Conservation (phyloP, 2,888 invertebrate genomes). For the Tetanocera ferruginea region DNA sequence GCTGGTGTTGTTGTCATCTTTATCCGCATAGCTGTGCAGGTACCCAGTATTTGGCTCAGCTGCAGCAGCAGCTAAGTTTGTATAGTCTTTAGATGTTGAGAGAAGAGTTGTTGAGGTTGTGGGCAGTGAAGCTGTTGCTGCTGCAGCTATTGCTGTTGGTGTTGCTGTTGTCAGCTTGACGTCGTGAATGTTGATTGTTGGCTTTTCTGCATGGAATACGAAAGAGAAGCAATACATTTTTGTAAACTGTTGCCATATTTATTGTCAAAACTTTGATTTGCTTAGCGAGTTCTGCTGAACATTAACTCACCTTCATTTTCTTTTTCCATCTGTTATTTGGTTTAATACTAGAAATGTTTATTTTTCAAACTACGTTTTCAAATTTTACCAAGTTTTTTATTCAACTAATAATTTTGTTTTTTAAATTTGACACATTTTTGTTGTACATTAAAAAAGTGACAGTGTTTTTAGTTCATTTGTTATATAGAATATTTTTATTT, state of each 20-base stretch:
- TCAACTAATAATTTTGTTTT: conserved; percentile 29
- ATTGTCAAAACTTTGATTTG: not conserved
- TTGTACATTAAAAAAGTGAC: not conserved
- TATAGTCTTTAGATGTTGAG: too few relatives aligned
- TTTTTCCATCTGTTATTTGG: conserved; percentile 13
- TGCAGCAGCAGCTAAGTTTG: not conserved
- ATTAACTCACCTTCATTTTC: conserved; percentile 2
- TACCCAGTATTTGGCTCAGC: not conserved
- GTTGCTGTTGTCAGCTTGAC: not conserved
- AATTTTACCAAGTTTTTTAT: conserved; percentile 17
- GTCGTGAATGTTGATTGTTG: conserved; percentile 42
- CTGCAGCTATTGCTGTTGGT: not conserved
- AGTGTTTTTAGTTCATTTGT: not conserved
- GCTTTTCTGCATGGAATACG: not conserved
- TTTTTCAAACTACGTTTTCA: conserved; percentile 11
- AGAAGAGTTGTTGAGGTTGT: not conserved
- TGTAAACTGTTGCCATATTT: not conserved
- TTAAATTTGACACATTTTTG: conserved; percentile 25
- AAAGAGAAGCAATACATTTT: not conserved
- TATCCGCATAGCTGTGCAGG: not conserved
- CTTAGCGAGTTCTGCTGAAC: not conserved
- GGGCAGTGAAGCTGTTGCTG: conserved; percentile 28
- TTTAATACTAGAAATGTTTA: conserved; percentile 4
- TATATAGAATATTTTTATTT: not conserved
- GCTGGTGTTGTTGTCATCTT: not conserved